Base-by-base conservation (phyloP, 1,140 invertebrate species). In the Chironomus striatipennis region DNA sequence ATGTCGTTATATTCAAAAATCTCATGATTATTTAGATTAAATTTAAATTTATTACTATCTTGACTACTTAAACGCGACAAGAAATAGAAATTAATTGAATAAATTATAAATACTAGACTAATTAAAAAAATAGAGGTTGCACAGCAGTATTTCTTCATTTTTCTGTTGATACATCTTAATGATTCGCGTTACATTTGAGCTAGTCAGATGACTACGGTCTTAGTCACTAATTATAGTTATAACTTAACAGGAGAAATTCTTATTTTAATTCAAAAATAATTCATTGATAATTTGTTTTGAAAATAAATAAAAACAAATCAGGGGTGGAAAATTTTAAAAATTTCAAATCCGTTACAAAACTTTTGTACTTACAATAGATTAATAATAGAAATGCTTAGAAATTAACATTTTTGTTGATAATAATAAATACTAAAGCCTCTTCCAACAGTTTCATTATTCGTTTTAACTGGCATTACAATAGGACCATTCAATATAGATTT, bases 401-500 rank as follows among this genome's bases (percentile, higher is more conserved):
- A 57, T 57, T n/a, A 57, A 80, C 86, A 87, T 75, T 80, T 77
- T 79, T 87, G 85, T 81, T 88, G 87, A 57, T 79, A 80, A 77
- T 87, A 88, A 76, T 83, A 79, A 72, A 88, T 76, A 43, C 82
- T 84, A 79, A 88, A 88, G 15, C 87, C 87, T 76, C 84, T 80
- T 75, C 86, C 86, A 75, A 84, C 85, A 75, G 82, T 81, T 57
- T 82, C 80, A 21, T 78, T 78, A 79, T 87, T 84, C 70, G 84
- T 86, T 74, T 83, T 80, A 73, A 88, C 83, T 76, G 83, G 82
- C 74, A 88, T 78, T 65, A 86, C 80, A 76, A 87, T 86, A 65
- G 87, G 86, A 65, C 87, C 87, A 42, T 82, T 82, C 75, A 83
- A 84, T 3, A 78, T 81, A 85, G 90, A 90, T 78, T 86, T 89